Conservation (phyloP, 2,888 invertebrate species). For the Andrena bucephala region DNA sequence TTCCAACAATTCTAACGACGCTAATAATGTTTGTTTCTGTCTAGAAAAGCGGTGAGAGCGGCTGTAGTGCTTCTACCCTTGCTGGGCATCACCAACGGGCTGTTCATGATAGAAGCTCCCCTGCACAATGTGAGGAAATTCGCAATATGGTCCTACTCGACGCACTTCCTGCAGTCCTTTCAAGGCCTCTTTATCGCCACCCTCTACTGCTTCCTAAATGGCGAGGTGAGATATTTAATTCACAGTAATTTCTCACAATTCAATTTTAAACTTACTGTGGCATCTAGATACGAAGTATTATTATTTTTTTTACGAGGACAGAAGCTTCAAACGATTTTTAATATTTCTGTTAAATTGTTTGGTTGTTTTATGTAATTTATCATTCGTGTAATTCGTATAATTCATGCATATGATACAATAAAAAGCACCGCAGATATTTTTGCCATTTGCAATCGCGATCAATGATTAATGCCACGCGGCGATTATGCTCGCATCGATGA, state of each 20-base stretch:
- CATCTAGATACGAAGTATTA: too few relatives aligned
- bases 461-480: conserved; percentile 6
- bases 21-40: conserved; percentile 47
- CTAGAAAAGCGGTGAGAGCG: conserved; percentile 92
- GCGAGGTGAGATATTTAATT: conserved; percentile 88
- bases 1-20: neutral
- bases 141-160: conserved; percentile 91
- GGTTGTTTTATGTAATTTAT: too few relatives aligned
- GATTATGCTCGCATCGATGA: conserved; percentile 15
- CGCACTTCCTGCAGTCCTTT: conserved; percentile 93
- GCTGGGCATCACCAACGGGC: conserved; percentile 92
- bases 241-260: neutral
- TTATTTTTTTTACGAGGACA: too few relatives aligned
- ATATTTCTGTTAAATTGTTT: too few relatives aligned
- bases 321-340: too few relatives aligned
- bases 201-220: conserved; percentile 93
- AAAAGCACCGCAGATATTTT: neutral
- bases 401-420: neutral
- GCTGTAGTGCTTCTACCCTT: conserved; percentile 92
- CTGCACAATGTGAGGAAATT: conserved; percentile 90
- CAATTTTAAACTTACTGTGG: too few relatives aligned
- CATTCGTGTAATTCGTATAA: neutral
- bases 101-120: conserved; percentile 91
- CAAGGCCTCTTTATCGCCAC: conserved; percentile 93
- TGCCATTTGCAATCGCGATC: neutral